Percentiles rank a stretch among this genome's conserved stretches.
phyloP scores from a whole-genome alignment of 2,888 invertebrate species.

The Agonopterix arenella region DNA sequence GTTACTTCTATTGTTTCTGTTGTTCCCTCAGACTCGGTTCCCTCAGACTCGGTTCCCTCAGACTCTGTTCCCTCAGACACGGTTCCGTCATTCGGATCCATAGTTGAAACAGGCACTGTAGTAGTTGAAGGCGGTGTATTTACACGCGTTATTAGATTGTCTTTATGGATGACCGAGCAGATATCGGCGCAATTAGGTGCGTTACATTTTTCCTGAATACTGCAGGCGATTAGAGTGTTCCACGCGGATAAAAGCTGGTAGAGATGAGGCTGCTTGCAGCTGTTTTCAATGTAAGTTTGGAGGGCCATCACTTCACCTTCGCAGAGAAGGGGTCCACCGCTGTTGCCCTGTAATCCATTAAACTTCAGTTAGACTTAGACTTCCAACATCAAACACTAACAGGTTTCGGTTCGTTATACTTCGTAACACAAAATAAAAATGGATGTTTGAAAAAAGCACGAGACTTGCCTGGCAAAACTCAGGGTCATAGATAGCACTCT shows the following conservation, averaged over 20 bases:
- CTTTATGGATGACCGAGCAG: constrained; percentile 48
- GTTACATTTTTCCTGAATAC: constrained; percentile 42
- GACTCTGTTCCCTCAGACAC: neutral
- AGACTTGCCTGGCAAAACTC: constrained; percentile 48
- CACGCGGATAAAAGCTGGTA: constrained; percentile 51
- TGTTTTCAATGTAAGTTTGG: constrained; percentile 53
- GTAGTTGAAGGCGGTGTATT: constrained; percentile 6
- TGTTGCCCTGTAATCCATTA: constrained; percentile 42
- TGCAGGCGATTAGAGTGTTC: constrained; percentile 50
- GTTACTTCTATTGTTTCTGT: too few relatives aligned
- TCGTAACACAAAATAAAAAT: neutral
- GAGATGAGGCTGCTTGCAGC: constrained; percentile 52
- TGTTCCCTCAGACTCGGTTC: constrained; percentile 3
- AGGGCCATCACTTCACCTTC: constrained; percentile 45
- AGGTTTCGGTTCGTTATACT: too few relatives aligned
- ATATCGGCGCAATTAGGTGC: constrained; percentile 35
- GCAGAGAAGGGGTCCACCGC: constrained; percentile 61
- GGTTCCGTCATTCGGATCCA: constrained; percentile 7
- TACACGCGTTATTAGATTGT: constrained; percentile 13
- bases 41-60: constrained; percentile 3
- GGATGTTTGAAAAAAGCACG: neutral
- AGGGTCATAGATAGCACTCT: constrained; percentile 22
- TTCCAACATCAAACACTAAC: too few relatives aligned
- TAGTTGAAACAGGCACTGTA: constrained; percentile 3
- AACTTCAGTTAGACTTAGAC: neutral